Base-by-base conservation (phyloP, 2,888 invertebrate genomes). In the Ornithoptera priamus region DNA sequence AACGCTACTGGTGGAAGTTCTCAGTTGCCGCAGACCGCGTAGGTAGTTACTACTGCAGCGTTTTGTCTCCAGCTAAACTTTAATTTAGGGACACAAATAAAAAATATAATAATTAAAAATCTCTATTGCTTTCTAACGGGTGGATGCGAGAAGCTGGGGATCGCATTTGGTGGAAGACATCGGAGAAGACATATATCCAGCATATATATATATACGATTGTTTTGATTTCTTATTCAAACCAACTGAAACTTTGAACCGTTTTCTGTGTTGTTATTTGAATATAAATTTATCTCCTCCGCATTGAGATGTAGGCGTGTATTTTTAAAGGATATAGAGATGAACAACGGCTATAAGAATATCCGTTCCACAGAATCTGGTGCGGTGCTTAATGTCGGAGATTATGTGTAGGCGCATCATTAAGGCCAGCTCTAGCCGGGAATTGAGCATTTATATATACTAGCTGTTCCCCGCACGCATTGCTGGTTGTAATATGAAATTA, bases 291-390 rank as follows among this genome's bases (percentile, higher is more conserved):
- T n/a, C 53, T 15, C 5, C 17, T 50, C 50, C 18, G 15, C n/a
- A 53, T n/a, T 7, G n/a, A 53, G n/a, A 6, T 53, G 53, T 53
- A n/a, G 22, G 53, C 8, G 30, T 68, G 67, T 68, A 68, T 57
- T 50, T 68, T 57, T 24, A 62, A 68, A 62, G 46, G 62, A 68
- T 62, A 30, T 39, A n/a, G 46, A 68, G 50, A 63, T 50, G 62
- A 68, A 30, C 58, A 30, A 39, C 50, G 20, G 17, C 39, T 53
- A 59, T 63, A 50, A 63, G 36, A 53, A 60, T 36, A 59, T 63
- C 63, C 68, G 53, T 53, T 68, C 30, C 67, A 57, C 67, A 67
- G 67, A 62, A 67, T 56, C 62, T 56, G 24, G n/a, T 42, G 53
- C 62, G 56, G 24, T 20, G 39, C 30, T 53, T 67, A 57, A 60